Evolutionary conservation across 2,888 invertebrate genomes (phyloP), one percentile per base, ranked within the genome.

Genomic region (Odontocerum albicorne): DNA sequence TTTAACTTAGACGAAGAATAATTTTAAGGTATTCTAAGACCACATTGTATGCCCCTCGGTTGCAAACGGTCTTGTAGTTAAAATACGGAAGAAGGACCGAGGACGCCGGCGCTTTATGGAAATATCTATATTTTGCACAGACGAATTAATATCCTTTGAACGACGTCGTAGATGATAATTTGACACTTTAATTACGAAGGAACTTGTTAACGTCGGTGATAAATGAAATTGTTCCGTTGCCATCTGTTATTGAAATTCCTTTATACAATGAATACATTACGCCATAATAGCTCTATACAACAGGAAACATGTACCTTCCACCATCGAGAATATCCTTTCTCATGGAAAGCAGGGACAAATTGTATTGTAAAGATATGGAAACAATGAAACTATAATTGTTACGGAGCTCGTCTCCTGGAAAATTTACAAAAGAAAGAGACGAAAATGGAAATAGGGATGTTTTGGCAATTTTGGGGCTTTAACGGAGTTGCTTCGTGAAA

Each of bases 241-340:
- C 44, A n/a, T 44, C 44, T 33, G 44, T 16, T 44, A 44, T 44
- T 33, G 44, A 44, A 44, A 44, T 44, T 17, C 17, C 44, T 44
- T 32, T 32, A 32, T 17, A 16, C n/a, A 27, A 44, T 44, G 33
- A 44, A 44, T 44, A 32, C 44, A 44, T 44, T 44, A 44, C 32
- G 12, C 13, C 20, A 13, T 31, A 44, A 44, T 17, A 16, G 31
- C 44, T 27, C 16, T 27, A 27, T 27, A 27, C 32, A 17, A 32
- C 44, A n/a, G 6, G 6, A 4, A 32, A 44, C 16, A 13, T 16
- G 27, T 13, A 27, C 12, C 22, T 22, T 32, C 17, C 32, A 12
- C 4, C 13, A 15, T 32, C 17, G 16, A 22, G 27, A 12, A 32
- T 44, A 10, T 17, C 44, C 44, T 17, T 27, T 31, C 22, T 15